phyloP scores from a whole-genome alignment of 1,140 invertebrate genomes.

The Drosophila tsacasi region DNA sequence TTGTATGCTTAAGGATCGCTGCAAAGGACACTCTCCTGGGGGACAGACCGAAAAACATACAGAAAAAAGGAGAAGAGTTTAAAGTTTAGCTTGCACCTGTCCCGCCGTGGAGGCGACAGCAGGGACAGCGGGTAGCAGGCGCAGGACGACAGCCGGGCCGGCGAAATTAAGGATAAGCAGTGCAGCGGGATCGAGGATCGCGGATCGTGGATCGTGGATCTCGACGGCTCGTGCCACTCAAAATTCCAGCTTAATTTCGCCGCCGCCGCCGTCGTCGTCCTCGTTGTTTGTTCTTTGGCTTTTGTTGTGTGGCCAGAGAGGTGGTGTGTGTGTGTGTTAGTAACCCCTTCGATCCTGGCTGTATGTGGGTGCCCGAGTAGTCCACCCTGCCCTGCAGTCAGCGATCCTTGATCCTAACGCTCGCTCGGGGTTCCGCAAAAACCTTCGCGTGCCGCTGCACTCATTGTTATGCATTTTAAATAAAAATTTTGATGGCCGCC shows the following conservation, averaged over 20 bases:
- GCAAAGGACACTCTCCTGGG: conserved; percentile 37
- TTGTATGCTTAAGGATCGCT: conserved; percentile 35
- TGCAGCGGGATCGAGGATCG: conserved; percentile 26
- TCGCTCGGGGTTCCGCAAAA: too few relatives aligned
- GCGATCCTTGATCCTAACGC: conserved; percentile 47
- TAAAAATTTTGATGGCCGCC: conserved; percentile 72
- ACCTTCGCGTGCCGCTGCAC: conserved; percentile 67
- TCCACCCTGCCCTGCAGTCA: conserved; percentile 20
- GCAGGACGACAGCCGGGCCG: conserved; percentile 52
- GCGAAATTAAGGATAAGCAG: conserved; percentile 58
- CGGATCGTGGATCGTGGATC: conserved; percentile 9
- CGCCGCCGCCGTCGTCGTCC: conserved; percentile 4
- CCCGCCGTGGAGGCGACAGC: conserved; percentile 20
- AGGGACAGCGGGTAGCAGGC: not conserved
- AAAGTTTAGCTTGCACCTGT: conserved; percentile 75
- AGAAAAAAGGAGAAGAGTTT: conserved; percentile 47
- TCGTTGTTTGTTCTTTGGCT: conserved; percentile 12
- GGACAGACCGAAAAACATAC: conserved; percentile 30
- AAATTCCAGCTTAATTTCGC: conserved; percentile 74
- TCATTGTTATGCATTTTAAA: conserved; percentile 83
- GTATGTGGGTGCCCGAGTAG: conserved; percentile 58
- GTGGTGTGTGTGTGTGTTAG: conserved; percentile 8
- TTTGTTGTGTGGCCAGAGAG: conserved; percentile 19
- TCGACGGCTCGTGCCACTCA: conserved; percentile 63
- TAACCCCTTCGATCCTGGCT: conserved; percentile 2